A percentile compares a stretch with the other conserved stretches of the same genome.
Conservation (phyloP, 2,797 vertebrate species). For the Microctenopoma lineatum region DNA sequence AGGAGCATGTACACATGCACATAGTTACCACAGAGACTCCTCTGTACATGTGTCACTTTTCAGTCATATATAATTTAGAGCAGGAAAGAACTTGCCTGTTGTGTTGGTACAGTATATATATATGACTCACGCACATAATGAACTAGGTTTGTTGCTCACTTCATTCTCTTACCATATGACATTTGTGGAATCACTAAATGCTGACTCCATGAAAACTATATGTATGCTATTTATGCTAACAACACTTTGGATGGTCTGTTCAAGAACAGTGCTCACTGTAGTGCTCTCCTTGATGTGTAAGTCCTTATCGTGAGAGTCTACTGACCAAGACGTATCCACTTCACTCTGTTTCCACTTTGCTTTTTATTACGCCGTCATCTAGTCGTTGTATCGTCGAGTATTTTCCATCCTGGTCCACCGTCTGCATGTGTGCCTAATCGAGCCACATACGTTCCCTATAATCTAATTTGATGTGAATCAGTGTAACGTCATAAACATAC, state of each 20-base stretch:
- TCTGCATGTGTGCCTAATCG: neutral
- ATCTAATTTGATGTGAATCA: slow-evolving; percentile 16
- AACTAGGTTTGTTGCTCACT: slow-evolving; percentile 1
- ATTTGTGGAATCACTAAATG: slow-evolving; percentile 17
- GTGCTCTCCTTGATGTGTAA: neutral
- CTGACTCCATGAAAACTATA: neutral
- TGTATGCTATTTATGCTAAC: too few species aligned
- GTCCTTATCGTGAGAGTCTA: neutral
- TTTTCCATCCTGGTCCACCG: neutral
- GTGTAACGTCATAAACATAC: slow-evolving; percentile 6
- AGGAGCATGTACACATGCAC: slow-evolving; percentile 11
- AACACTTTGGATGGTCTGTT: too few species aligned
- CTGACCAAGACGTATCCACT: neutral
- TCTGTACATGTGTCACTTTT: too few species aligned
- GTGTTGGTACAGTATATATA: too few species aligned
- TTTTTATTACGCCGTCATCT: neutral
- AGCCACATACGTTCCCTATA: neutral
- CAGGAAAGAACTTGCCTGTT: too few species aligned
- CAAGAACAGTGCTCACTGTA: too few species aligned
- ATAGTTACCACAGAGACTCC: neutral
- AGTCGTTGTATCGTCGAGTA: too few species aligned
- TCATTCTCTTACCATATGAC: neutral
- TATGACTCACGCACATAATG: neutral
- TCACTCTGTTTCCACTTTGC: neutral
- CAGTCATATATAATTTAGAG: slow-evolving; percentile 10